A percentile compares a stretch with the other conserved stretches of the same genome.
Evolutionary conservation across 1,140 invertebrate genomes (phyloP).

Genomic region (Macrosteles quadrilineatus): DNA sequence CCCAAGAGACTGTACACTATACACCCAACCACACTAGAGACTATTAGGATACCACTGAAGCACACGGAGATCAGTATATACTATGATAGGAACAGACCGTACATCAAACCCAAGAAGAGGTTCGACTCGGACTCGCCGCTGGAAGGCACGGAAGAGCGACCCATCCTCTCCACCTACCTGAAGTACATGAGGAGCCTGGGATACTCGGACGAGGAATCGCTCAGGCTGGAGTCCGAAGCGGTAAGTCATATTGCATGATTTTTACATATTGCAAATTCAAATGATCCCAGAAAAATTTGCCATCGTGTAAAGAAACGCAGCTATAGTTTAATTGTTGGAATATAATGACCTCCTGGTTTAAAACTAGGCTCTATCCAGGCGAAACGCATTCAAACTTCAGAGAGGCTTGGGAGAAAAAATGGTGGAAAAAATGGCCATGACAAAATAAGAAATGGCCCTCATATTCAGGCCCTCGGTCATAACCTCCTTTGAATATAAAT

Average conservation of each 20-base stretch:
- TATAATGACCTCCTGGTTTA: no score
- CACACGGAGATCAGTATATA: slow-evolving; percentile 17
- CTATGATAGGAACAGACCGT: slow-evolving; percentile 16
- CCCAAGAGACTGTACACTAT: slow-evolving; percentile 22
- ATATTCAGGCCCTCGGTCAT: no score
- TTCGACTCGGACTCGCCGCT: neutral
- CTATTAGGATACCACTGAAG: slow-evolving; percentile 7
- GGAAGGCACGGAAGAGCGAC: slow-evolving; percentile 52
- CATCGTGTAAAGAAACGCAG: no score
- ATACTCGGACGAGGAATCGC: slow-evolving; percentile 59
- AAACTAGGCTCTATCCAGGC: no score
- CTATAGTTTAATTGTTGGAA: no score
- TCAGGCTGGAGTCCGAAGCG: slow-evolving; percentile 59
- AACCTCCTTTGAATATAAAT: no score
- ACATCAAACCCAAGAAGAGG: slow-evolving; percentile 8
- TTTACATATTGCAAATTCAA: no score
- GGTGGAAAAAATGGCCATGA: no score
- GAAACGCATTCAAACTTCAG: no score
- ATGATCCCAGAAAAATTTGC: no score
- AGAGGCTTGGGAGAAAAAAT: no score
- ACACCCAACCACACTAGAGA: slow-evolving; percentile 12
- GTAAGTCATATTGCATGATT: slow-evolving; percentile 44
- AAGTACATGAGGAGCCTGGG: slow-evolving; percentile 73
- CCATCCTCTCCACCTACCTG: slow-evolving; percentile 83
- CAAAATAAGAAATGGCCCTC: no score